phyloP scores from a whole-genome alignment of 2,113 vertebrate genomes.

The Hippolais icterina region DNA sequence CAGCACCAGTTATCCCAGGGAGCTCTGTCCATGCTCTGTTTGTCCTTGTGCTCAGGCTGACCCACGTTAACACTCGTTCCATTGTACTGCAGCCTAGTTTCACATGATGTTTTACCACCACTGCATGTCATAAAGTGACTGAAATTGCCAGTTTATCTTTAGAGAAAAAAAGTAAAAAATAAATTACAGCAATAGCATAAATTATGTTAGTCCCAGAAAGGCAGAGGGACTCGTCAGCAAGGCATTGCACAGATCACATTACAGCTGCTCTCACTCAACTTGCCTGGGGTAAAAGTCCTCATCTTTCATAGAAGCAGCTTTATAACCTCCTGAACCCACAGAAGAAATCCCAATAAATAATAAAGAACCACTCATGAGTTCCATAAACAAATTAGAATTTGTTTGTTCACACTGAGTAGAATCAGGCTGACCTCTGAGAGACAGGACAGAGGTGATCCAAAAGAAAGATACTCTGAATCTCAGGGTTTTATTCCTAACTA shows the following conservation, averaged over 20 bases:
- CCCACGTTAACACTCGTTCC: not conserved
- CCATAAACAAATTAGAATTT: constrained; percentile 39
- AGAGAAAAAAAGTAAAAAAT: constrained; percentile 14
- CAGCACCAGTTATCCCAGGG: not conserved
- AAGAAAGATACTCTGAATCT: not conserved
- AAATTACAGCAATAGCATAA: constrained; percentile 13
- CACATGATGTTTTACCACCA: not conserved
- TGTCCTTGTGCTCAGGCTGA: not conserved
- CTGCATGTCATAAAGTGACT: not conserved
- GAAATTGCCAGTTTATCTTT: constrained; percentile 27
- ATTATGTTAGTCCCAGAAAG: constrained; percentile 21
- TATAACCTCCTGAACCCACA: not conserved
- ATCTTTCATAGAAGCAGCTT: constrained; percentile 19
- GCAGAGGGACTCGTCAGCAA: not conserved
- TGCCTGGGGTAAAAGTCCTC: constrained; percentile 7
- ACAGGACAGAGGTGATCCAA: not conserved
- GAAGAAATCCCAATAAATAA: not conserved
- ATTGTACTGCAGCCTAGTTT: not conserved
- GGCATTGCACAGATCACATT: not conserved
- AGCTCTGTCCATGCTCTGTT: not conserved
- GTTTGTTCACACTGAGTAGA: not conserved
- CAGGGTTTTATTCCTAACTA: not conserved
- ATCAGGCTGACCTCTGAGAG: not conserved
- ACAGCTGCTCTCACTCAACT: not conserved
- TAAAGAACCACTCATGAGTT: not conserved